Evolutionary conservation across 1,140 invertebrate species (phyloP), one percentile per base, ranked within the genome.

Genomic region (Ectropis grisescens): DNA sequence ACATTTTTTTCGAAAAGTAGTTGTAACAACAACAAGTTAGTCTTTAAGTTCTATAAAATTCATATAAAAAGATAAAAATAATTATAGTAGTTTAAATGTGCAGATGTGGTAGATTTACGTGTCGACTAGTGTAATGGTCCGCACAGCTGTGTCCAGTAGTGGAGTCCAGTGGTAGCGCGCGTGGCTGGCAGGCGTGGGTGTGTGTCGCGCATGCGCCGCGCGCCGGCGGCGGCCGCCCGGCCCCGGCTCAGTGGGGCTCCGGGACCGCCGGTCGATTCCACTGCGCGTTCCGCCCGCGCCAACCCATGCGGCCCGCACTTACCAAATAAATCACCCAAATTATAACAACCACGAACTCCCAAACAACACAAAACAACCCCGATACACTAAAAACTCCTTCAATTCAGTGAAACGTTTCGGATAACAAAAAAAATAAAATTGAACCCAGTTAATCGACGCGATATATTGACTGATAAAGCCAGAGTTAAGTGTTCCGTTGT

Each of bases 251-350:
- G 75, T 80, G 71, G 60, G 64, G 71, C 70, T 68, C 54, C 59
- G 66, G 68, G 56, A 61, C 54, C 64, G 56, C 57, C 58, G 74
- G 70, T 72, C 70, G 74, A 79, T 74, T 69, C 64, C 55, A 61
- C 58, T 51, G 47, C 55, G 58, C 64, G 60, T 59, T 58, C 50
- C 40, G 52, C 32, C 36, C 35, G 44, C 41, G 37, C 23, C 43
- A 46, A 51, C 48, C 47, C n/a, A n/a, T n/a, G n/a, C n/a, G n/a
- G n/a, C n/a, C n/a, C n/a, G n/a, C n/a, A n/a, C n/a, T n/a, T n/a
- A n/a, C n/a, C n/a, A n/a, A n/a, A n/a, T n/a, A n/a, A n/a, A n/a
- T n/a, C n/a, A n/a, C n/a, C n/a, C n/a, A n/a, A n/a, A n/a, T n/a
- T n/a, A 47, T 58, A 58, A 51, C 39, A 60, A 49, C 48, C 51